Evolutionary conservation across 2,113 vertebrate genomes (phyloP), one percentile per base, ranked within the genome.

Genomic region (Lipophrys pholis): DNA sequence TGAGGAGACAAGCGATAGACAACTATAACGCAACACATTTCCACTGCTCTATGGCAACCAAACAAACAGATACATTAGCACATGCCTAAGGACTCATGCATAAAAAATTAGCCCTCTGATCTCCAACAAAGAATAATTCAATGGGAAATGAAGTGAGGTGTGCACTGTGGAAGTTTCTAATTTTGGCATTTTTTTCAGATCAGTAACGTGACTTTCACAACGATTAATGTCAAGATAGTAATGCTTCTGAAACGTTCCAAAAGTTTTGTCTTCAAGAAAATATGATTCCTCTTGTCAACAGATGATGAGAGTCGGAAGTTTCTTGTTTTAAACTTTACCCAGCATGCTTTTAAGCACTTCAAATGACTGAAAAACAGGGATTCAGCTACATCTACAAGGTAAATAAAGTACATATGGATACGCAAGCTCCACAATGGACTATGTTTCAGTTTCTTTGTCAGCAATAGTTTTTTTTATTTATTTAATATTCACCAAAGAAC

Each of bases 1-100:
- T 85, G 78, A 87, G 80, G 86, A 89, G 82, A 89, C 82, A 89
- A 87, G 90, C 35, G 76, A 82, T 62, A 81, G 82, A 85, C 81
- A 74, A 60, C 70, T 69, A 78, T 65, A 84, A 73, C 70, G 80
- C 74, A 78, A 79, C 84, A 87, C 63, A 57, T 84, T 70, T 77
- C 64, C 59, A 61, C 41, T 39, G 59, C 83, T 80, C 70, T 63
- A 80, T 79, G 59, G 54, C 68, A 87, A 85, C 82, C 50, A 76
- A 78, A 72, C 72, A 87, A 80, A 87, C 78, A 87, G 40, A 71
- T 40, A 57, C 36, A 48, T 58, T 55, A 53, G 71, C 54, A 71
- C 60, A 55, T 61, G 54, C 56, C 66, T 64, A 72, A 60, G 74
- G 46, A 61, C n/a, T 71, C 58, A 60, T 77, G 54, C 64, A 84